Conservation (phyloP, 64 coral and sea anemone genomes). For the Montipora cactus region DNA sequence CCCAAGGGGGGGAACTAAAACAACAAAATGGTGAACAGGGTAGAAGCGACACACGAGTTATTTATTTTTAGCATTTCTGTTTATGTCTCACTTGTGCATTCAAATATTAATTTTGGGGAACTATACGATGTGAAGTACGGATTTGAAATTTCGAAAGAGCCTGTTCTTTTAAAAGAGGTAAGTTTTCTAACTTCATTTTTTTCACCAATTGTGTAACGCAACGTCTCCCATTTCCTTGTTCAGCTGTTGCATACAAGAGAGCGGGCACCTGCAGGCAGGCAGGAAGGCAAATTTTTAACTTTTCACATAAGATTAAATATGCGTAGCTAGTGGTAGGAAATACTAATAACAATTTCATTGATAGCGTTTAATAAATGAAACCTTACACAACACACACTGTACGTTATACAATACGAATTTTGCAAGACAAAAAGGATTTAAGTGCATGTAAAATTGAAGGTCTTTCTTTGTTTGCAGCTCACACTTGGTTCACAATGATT, state of each 20-base stretch:
- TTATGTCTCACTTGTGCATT: slow-evolving; percentile 54
- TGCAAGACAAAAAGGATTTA: too few species aligned
- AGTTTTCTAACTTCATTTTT: slow-evolving; percentile 50
- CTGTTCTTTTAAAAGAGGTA: slow-evolving; percentile 92
- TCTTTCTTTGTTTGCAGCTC: not conserved
- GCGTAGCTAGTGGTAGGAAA: too few species aligned
- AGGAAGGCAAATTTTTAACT: too few species aligned
- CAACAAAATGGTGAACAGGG: slow-evolving; percentile 36
- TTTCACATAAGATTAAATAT: too few species aligned
- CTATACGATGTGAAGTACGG: slow-evolving; percentile 93
- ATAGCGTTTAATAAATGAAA: too few species aligned
- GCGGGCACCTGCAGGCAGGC: slow-evolving; percentile 15
- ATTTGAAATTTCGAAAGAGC: slow-evolving; percentile 83
- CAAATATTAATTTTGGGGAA: slow-evolving; percentile 91
- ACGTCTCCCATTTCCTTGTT: slow-evolving; percentile 27
- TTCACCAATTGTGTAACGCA: slow-evolving; percentile 70
- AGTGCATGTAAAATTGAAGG: too few species aligned
- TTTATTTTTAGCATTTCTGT: slow-evolving; percentile 82
- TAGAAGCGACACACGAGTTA: not conserved
- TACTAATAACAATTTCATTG: too few species aligned
- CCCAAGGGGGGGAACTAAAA: not conserved
- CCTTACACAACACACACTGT: too few species aligned
- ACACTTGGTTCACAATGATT: not conserved
- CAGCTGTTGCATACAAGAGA: slow-evolving; percentile 5
- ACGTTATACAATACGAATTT: too few species aligned